phyloP scores from a whole-genome alignment of 2,113 vertebrate species.

The Charina bottae region DNA sequence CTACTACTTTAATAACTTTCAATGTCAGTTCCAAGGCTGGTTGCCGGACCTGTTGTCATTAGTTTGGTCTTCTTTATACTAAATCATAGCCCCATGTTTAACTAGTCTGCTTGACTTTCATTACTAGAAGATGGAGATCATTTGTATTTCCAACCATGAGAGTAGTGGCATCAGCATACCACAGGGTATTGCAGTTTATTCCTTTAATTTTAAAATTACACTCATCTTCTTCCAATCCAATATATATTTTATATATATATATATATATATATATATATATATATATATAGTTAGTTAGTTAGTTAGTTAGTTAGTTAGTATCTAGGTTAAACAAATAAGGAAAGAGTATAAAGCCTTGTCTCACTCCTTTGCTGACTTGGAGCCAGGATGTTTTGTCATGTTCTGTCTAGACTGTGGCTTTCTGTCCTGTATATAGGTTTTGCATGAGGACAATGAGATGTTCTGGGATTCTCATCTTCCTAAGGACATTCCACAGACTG shows the following conservation, averaged over 20 bases:
- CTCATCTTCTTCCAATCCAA: neutral
- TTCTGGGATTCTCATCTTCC: neutral
- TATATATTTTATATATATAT: too few relatives aligned
- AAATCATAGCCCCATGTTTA: neutral
- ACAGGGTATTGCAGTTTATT: neutral
- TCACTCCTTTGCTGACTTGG: neutral
- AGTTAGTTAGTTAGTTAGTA: too few relatives aligned
- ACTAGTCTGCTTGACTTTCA: neutral
- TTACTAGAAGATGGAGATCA: neutral
- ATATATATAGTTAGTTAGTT: too few relatives aligned
- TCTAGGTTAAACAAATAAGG: neutral
- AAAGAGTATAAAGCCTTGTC: neutral
- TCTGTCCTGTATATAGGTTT: neutral
- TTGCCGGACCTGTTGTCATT: neutral
- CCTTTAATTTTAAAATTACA: neutral
- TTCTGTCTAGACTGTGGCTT: neutral
- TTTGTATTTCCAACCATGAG: neutral
- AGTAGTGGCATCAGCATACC: neutral
- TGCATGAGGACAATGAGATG: neutral
- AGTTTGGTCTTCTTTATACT: neutral
- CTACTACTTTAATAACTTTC: neutral
- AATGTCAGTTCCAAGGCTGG: neutral
- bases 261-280: too few relatives aligned
- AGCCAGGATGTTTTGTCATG: neutral
- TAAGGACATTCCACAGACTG: neutral